These are phyloP conservation scores for Vireo griseus DNA, from an alignment of 2,797 vertebrate species.

Conservation along the genomic window DNA sequence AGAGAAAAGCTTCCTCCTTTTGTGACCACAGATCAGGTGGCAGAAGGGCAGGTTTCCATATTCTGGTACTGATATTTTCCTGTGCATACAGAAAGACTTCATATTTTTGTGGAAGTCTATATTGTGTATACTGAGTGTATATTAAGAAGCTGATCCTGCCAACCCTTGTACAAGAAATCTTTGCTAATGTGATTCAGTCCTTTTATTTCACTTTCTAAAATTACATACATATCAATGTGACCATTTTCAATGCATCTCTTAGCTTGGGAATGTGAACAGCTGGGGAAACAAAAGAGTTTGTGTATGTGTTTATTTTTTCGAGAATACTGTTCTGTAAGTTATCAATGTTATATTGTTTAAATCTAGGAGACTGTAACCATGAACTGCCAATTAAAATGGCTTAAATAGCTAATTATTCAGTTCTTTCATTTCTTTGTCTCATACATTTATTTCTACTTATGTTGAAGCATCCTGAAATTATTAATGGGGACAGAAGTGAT, in stretches of 20 bases:
- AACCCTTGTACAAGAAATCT: slow-evolving; percentile 20
- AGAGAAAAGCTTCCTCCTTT: neutral
- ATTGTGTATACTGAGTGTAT: neutral
- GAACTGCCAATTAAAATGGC: neutral
- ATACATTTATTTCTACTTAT: neutral
- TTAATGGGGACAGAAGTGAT: neutral
- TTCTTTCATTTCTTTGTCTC: neutral
- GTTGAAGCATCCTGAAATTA: neutral
- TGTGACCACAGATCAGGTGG: neutral
- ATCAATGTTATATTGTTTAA: neutral
- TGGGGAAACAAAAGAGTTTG: neutral
- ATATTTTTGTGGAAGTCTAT: neutral
- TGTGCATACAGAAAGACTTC: neutral
- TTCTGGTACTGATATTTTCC: neutral
- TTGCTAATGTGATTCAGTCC: slow-evolving; percentile 19
- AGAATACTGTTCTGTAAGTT: neutral
- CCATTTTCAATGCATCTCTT: neutral
- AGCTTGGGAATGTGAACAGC: neutral
- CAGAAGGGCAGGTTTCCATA: neutral
- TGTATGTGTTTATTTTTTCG: neutral
- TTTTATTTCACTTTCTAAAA: slow-evolving; percentile 46
- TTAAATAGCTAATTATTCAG: neutral
- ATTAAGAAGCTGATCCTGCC: slow-evolving; percentile 18
- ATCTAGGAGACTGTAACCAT: neutral
- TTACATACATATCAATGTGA: neutral